Evolutionary conservation across 23 tunicate species (phyloP).

Genomic region (Ascidia mentula): DNA sequence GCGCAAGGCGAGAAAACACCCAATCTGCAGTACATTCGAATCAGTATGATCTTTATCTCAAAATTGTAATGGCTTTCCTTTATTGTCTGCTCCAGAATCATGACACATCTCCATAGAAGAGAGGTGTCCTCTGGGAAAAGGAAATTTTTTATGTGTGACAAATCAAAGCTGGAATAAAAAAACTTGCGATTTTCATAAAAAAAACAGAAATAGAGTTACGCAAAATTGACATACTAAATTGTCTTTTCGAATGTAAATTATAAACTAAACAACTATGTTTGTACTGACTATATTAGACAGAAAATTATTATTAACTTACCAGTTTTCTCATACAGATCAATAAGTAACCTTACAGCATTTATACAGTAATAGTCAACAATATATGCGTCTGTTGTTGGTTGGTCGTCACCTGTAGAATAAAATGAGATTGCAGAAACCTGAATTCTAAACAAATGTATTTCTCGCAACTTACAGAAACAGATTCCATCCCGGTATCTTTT

Average conservation of each 20-base stretch:
- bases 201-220: neutral
- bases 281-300: neutral
- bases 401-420: conserved; percentile 47
- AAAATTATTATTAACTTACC: conserved; percentile 12
- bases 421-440: neutral
- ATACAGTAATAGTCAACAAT: conserved; percentile 67
- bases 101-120: conserved; percentile 57
- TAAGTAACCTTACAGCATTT: conserved; percentile 31
- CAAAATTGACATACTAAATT: too few species aligned
- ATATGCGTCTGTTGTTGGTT: conserved; percentile 60
- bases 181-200: neutral
- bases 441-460: too few species aligned
- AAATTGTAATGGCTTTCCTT: conserved; percentile 43
- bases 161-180: neutral
- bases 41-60: conserved; percentile 68
- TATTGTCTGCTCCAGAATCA: conserved; percentile 49
- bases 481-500: conserved; percentile 45
- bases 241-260: too few species aligned
- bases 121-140: conserved; percentile 52
- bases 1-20: conserved; percentile 83
- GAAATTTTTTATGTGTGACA: neutral
- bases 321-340: conserved; percentile 57
- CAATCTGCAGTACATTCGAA: conserved; percentile 65
- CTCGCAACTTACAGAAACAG: conserved; percentile 48
- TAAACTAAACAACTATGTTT: neutral